Evolutionary conservation across 2,797 vertebrate species (phyloP).

Genomic region (Etheostoma nigrum): DNA sequence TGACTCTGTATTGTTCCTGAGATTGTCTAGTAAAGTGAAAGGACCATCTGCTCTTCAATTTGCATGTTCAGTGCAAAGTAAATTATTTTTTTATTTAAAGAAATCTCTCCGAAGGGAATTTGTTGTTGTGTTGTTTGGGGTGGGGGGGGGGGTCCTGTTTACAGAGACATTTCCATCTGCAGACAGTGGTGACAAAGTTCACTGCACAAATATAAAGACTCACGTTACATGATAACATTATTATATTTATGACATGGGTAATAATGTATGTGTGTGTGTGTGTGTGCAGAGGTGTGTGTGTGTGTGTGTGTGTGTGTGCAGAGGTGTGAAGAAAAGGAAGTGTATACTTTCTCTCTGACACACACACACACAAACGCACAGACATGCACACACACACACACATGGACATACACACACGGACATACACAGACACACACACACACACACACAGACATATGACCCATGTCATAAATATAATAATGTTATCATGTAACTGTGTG

Average conservation of each 20-base stretch:
- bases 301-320: neutral
- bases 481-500: neutral
- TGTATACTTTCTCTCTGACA: too few relatives aligned
- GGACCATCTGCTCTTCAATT: conserved; percentile 31
- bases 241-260: conserved; percentile 23
- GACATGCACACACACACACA: neutral
- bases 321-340: neutral
- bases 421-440: neutral
- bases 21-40: conserved; percentile 16
- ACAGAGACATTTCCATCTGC: neutral
- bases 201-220: conserved; percentile 9
- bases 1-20: conserved; percentile 26
- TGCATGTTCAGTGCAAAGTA: conserved; percentile 36
- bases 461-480: too few relatives aligned
- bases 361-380: too few relatives aligned
- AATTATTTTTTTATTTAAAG: conserved; percentile 14
- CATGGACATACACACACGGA: neutral
- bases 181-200: neutral
- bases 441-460: too few relatives aligned
- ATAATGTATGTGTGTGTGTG: conserved; percentile 4
- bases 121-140: conserved; percentile 11
- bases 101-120: neutral
- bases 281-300: neutral
- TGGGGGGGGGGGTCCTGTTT: neutral
- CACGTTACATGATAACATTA: neutral